These are phyloP conservation scores for Danio aesculapii DNA, from an alignment of 2,797 vertebrate genomes.

Conservation along the genomic window DNA sequence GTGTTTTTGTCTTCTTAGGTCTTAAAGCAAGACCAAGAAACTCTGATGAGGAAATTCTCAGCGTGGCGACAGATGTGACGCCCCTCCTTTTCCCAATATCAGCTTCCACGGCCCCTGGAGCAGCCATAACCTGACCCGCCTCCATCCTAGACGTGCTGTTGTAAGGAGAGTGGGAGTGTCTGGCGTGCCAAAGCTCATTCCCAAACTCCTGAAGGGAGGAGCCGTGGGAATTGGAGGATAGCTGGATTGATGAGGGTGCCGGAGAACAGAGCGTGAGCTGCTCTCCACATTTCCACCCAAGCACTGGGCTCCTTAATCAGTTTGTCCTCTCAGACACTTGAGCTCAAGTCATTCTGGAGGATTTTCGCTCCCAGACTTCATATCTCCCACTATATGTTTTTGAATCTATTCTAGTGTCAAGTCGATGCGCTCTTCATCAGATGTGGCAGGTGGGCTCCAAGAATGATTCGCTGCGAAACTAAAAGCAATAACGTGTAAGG, in stretches of 20 bases:
- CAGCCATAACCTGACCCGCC: constrained; percentile 23
- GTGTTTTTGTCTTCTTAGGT: constrained; percentile 19
- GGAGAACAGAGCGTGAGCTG: constrained; percentile 27
- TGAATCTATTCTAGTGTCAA: constrained; percentile 20
- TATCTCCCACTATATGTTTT: constrained; percentile 18
- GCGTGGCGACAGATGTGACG: constrained; percentile 33
- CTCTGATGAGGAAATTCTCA: constrained; percentile 32
- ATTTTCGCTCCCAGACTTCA: constrained; percentile 12
- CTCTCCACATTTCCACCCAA: constrained; percentile 35
- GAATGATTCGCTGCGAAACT: constrained; percentile 6
- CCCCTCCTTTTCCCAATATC: not conserved
- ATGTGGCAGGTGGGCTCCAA: constrained; percentile 13
- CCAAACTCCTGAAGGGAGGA: constrained; percentile 30
- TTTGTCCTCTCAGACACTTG: constrained; percentile 30
- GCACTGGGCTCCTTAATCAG: constrained; percentile 25
- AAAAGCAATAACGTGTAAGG: constrained; percentile 27
- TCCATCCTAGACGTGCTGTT: constrained; percentile 26
- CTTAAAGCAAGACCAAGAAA: constrained; percentile 19
- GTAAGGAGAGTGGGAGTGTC: constrained; percentile 8
- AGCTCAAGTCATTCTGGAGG: constrained; percentile 21
- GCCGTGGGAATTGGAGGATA: constrained; percentile 52
- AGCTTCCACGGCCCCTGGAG: constrained; percentile 14
- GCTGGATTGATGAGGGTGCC: constrained; percentile 44
- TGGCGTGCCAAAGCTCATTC: constrained; percentile 29
- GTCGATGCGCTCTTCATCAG: constrained; percentile 4